Evolutionary conservation across 2,797 vertebrate genomes (phyloP), one percentile per base, ranked within the genome.

Genomic region (Halcyon badia): DNA sequence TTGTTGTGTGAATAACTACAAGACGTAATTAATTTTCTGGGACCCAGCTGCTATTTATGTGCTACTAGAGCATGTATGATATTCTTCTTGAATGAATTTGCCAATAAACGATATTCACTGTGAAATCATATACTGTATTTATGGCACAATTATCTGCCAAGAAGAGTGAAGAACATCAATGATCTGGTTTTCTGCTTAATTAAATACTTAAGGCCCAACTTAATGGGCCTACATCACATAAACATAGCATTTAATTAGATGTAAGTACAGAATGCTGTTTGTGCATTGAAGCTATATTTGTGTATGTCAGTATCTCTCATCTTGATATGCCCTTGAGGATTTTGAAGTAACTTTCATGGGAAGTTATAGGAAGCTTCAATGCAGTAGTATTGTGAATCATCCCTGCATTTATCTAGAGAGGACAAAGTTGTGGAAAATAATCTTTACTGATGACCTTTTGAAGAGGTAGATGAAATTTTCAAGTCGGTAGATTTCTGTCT

Each of bases 161-260:
- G 80, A 87, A 88, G 89, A 93, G 48, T 85, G 61, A 73, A 82
- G 58, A 95, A 70, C 10, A 3, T 94, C 95, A 93, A n/a, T 93
- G 33, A 93, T 64, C 80, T 85, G 39, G 28, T 96, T 92, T 93
- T 89, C 78, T 94, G 62, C 65, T 89, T 96, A 91, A 91, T 90
- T 96, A 75, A 88, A 46, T 94, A 57, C 83, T 68, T 89, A 81
- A 85, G 52, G 73, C 62, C 22, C 35, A 93, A 22, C 22, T 90
- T 83, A 87, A 52, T 93, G 72, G 65, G 58, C 83, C 42, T 95
- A n/a, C 6, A 48, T 97, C 65, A 85, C 35, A 26, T 76, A 91
- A 94, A 89, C 39, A 44, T 79, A 70, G n/a, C 30, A 21, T 54
- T 86, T 91, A 92, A 76, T 96, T 46, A 78, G 33, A 48, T 75